Evolutionary conservation across 2,888 invertebrate genomes (phyloP).

Genomic region (Gastracanthus pulcherrimus): DNA sequence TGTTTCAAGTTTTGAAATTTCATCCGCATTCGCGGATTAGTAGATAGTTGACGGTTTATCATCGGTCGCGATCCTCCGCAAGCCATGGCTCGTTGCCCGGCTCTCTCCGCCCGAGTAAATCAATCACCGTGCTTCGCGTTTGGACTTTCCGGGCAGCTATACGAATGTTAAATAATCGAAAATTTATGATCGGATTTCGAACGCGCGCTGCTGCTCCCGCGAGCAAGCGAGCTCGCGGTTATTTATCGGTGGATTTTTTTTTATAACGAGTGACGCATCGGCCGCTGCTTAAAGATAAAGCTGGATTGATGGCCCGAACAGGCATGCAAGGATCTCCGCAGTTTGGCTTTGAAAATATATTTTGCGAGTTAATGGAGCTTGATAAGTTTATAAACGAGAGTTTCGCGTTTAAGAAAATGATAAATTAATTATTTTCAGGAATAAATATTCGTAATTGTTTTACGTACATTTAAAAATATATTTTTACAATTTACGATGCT

Average conservation of each 20-base stretch:
- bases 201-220: no score
- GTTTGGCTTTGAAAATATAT: background rate
- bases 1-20: background rate
- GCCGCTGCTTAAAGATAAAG: conserved; percentile 5
- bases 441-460: no score
- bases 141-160: background rate
- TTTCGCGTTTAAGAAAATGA: background rate
- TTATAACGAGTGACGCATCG: background rate
- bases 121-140: background rate
- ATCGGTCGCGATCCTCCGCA: no score
- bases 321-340: background rate
- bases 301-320: background rate
- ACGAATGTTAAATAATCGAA: conserved; percentile 13
- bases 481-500: no score
- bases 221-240: background rate
- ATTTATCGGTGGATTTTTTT: conserved; percentile 3
- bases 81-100: no score
- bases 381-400: background rate
- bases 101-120: background rate
- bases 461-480: no score
- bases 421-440: background rate
- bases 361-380: background rate
- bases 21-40: background rate
- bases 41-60: background rate
- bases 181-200: conserved; percentile 8